Evolutionary conservation across 1,140 invertebrate genomes (phyloP), one percentile per base, ranked within the genome.

Genomic region (Plectrocnemia conspersa): DNA sequence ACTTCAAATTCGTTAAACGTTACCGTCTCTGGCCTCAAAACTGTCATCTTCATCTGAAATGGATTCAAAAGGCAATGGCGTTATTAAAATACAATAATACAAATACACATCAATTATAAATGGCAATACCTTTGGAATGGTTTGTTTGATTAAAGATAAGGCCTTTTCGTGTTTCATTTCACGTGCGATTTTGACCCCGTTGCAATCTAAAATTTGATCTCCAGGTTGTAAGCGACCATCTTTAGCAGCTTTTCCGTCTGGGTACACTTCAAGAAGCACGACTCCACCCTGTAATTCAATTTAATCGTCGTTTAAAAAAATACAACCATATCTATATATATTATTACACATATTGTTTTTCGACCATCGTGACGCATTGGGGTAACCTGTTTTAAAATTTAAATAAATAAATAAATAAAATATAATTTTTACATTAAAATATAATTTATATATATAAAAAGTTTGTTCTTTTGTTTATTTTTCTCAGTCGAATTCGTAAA

Each of bases 121-220:
- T 9, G n/a, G 7, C 7, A 29, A 54, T 67, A 84, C 83, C 73
- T 85, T 85, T 54, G 80, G 77, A 48, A 82, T 79, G 61, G 79
- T 84, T 72, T 87, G 81, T 67, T 88, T 79, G 61, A 93, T 79
- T 33, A 80, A 78, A 60, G 80, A 72, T 18, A 76, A 71, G 10
- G 77, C 69, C 19, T 73, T 68, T 64, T 79, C 80, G 52, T 81
- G 64, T 11, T 81, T 77, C 64, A 79, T 76, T 52, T 85, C 82
- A 44, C 83, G 79, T 59, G 85, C 84, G 59, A 92, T 84, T 52
- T 82, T 80, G 58, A 85, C 80, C 16, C 82, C 82, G 65, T 91
- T 91, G 38, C 95, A 88, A 62, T 94, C 90, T 16, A 96, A 68
- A 61, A 99, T 88, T 71, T 97, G 93, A 75, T 99, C 97, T 3